Evolutionary conservation across 2,113 vertebrate genomes (phyloP).

Genomic region (Cyanoramphus novaezelandiae): DNA sequence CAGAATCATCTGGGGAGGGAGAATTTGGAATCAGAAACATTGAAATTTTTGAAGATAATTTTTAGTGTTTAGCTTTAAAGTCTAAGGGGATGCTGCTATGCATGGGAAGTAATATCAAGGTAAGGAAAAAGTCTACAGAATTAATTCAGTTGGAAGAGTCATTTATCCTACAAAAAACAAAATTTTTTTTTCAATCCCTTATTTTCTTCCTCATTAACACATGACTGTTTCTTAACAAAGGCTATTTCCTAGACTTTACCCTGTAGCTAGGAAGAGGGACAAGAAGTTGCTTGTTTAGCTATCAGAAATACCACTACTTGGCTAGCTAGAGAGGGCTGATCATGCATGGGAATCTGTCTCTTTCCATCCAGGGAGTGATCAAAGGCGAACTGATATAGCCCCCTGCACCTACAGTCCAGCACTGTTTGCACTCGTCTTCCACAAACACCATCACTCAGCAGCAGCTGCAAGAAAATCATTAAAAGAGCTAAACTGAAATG

Average conservation of each 20-base stretch:
- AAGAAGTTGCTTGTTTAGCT: slow-evolving; percentile 32
- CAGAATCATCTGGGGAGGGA: not conserved
- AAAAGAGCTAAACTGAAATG: not conserved
- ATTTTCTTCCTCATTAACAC: not conserved
- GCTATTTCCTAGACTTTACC: not conserved
- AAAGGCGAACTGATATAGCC: not conserved
- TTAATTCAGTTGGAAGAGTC: not conserved
- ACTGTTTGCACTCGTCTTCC: not conserved
- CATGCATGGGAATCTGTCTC: not conserved
- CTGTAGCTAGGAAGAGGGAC: not conserved
- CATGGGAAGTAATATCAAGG: not conserved
- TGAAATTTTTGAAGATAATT: not conserved
- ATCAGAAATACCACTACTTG: not conserved
- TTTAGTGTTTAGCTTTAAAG: not conserved
- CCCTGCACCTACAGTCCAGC: not conserved
- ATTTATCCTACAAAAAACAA: not conserved
- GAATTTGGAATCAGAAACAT: not conserved
- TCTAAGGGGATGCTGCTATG: not conserved
- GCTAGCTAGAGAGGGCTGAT: not conserved
- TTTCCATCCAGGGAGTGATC: not conserved
- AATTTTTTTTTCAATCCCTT: not conserved
- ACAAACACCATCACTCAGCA: not conserved
- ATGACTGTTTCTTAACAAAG: not conserved
- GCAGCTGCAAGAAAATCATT: slow-evolving; percentile 3
- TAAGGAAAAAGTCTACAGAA: not conserved